These are phyloP conservation scores for Drosophila pegasa DNA, from an alignment of 2,888 invertebrate species.

Conservation along the genomic window DNA sequence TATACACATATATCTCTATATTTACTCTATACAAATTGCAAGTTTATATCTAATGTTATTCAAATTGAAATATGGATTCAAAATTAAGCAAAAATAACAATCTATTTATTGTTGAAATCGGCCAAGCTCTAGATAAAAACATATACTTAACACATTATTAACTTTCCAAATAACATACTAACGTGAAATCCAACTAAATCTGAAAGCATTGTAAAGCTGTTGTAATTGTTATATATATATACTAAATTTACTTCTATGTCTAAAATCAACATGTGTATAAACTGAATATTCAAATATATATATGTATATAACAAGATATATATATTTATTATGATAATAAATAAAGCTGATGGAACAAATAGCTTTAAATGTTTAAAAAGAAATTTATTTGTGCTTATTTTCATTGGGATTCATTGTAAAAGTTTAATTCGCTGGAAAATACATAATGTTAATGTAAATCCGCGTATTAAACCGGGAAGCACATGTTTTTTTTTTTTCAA, in stretches of 20 bases:
- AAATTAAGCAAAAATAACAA: slow-evolving; percentile 31
- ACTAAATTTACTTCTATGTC: slow-evolving; percentile 53
- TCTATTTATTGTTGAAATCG: slow-evolving; percentile 65
- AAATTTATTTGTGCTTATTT: slow-evolving; percentile 6
- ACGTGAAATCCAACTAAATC: slow-evolving; percentile 24
- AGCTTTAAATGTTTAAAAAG: slow-evolving; percentile 72
- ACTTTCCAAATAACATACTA: slow-evolving; percentile 30
- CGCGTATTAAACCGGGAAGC: background rate
- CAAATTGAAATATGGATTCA: slow-evolving; percentile 16
- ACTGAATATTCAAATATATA: slow-evolving; percentile 24
- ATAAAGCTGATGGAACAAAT: slow-evolving; percentile 59
- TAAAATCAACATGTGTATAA: slow-evolving; percentile 40
- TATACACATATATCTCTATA: slow-evolving; percentile 17
- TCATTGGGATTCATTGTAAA: background rate
- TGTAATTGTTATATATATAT: slow-evolving; percentile 58
- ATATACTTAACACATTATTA: slow-evolving; percentile 17
- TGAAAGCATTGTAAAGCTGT: slow-evolving; percentile 57
- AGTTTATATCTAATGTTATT: slow-evolving; percentile 44
- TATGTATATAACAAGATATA: slow-evolving; percentile 28
- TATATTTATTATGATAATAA: slow-evolving; percentile 25
- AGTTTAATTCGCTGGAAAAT: too few species aligned
- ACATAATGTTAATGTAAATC: background rate
- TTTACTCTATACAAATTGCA: slow-evolving; percentile 62
- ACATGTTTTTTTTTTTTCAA: background rate
- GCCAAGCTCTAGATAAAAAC: slow-evolving; percentile 42